phyloP scores from a whole-genome alignment of 2,797 vertebrate species.

The Phalanger gymnotis region DNA sequence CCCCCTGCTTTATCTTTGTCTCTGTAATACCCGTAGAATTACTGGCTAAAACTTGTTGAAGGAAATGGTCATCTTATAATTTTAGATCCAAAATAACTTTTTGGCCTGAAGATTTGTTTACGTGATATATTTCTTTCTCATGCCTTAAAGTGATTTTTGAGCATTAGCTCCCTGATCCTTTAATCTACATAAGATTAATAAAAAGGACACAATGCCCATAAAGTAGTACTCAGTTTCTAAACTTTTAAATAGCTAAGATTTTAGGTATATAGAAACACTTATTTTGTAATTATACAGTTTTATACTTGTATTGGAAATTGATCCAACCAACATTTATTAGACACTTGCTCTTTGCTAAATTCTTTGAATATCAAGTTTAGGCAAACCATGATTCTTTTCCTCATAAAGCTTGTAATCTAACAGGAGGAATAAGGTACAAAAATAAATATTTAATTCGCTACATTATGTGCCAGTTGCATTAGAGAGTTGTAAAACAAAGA shows the following conservation, averaged over 20 bases:
- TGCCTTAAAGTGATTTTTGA: slow-evolving; percentile 47
- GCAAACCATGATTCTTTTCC: not conserved
- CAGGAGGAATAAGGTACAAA: not conserved
- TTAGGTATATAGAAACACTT: not conserved
- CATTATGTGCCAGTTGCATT: not conserved
- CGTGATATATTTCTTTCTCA: slow-evolving; percentile 51
- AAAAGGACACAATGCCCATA: slow-evolving; percentile 26
- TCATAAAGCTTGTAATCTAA: not conserved
- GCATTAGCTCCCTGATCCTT: slow-evolving; percentile 39
- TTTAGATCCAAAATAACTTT: slow-evolving; percentile 55
- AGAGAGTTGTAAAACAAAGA: not conserved
- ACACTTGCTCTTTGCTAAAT: no score
- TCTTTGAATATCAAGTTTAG: not conserved
- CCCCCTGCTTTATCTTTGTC: slow-evolving; percentile 59
- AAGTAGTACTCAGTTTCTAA: not conserved
- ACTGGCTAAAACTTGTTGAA: slow-evolving; percentile 55
- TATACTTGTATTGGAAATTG: not conserved
- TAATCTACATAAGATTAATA: slow-evolving; percentile 52
- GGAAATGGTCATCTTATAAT: slow-evolving; percentile 57
- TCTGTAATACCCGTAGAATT: slow-evolving; percentile 60
- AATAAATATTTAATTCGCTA: not conserved
- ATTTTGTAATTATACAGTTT: not conserved
- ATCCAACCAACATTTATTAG: not conserved
- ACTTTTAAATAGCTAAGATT: not conserved
- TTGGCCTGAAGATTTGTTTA: slow-evolving; percentile 66